These are phyloP conservation scores for Dendroctonus valens DNA, from an alignment of 1,140 invertebrate genomes.

Conservation along the genomic window DNA sequence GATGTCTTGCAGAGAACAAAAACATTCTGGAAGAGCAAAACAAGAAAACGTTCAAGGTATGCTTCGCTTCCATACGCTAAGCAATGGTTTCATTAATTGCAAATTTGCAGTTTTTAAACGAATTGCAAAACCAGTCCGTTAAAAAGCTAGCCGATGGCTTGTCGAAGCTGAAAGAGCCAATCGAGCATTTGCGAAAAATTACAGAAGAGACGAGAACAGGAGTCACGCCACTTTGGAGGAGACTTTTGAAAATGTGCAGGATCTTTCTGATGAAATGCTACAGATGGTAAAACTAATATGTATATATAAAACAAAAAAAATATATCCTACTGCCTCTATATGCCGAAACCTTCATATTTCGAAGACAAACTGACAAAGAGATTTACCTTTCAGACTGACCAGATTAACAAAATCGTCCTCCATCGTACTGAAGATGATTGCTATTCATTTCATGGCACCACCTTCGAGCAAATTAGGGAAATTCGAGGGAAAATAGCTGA, in stretches of 20 bases:
- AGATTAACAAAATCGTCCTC: conserved; percentile 41
- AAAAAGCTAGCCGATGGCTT: conserved; percentile 37
- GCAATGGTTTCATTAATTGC: background rate
- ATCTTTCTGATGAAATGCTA: conserved; percentile 49
- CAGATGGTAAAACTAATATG: conserved; percentile 47
- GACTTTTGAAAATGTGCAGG: conserved; percentile 47
- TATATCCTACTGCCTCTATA: no score
- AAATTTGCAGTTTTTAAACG: conserved; percentile 28
- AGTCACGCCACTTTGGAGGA: conserved; percentile 33
- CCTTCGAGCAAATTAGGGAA: conserved; percentile 33
- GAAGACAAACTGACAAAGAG: no score
- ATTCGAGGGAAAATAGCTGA: conserved; percentile 48
- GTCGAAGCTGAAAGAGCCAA: conserved; percentile 44
- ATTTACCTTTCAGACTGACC: conserved; percentile 49
- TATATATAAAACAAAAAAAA: no score
- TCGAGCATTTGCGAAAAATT: conserved; percentile 10
- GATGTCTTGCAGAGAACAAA: conserved; percentile 30
- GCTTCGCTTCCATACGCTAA: background rate
- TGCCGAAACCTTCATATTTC: no score
- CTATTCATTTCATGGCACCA: conserved; percentile 1
- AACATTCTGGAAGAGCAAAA: conserved; percentile 21
- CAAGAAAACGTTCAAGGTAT: conserved; percentile 22
- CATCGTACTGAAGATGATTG: background rate
- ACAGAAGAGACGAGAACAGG: conserved; percentile 18
- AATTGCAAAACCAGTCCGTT: conserved; percentile 36